These are phyloP conservation scores for Jaculus jaculus DNA, from an alignment of 2,113 vertebrate genomes.

Conservation along the genomic window DNA sequence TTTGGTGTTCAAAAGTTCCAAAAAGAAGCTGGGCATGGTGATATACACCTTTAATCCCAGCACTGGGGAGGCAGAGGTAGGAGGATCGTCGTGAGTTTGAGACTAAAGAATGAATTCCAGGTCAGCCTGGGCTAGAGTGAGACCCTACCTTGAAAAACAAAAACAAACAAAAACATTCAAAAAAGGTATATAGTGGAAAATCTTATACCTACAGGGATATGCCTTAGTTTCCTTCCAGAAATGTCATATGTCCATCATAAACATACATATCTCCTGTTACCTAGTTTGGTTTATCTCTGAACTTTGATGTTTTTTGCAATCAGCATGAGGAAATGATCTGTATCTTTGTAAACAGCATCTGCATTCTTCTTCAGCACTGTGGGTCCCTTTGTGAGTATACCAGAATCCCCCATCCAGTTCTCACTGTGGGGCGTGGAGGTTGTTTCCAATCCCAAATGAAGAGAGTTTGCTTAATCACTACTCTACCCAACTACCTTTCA, in stretches of 20 bases:
- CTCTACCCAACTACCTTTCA: background rate
- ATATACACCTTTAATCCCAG: too few species aligned
- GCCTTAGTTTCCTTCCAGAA: background rate
- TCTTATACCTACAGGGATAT: background rate
- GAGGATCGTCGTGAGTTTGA: too few species aligned
- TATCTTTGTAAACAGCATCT: background rate
- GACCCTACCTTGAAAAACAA: too few species aligned
- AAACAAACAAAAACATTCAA: too few species aligned
- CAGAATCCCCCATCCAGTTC: background rate
- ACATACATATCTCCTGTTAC: background rate
- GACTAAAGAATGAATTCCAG: too few species aligned
- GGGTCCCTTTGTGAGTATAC: background rate
- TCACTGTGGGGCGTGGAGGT: too few species aligned
- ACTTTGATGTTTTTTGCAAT: background rate
- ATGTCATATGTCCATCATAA: background rate
- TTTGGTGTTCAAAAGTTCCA: background rate
- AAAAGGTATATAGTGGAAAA: background rate
- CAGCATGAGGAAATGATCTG: too few species aligned
- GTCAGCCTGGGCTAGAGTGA: too few species aligned
- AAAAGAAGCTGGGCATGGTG: too few species aligned
- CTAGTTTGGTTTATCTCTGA: too few species aligned
- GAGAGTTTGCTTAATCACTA: background rate
- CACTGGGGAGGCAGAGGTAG: too few species aligned
- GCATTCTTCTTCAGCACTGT: background rate
- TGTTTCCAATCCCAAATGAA: background rate